These are phyloP conservation scores for Drosophila tanythrix DNA, from an alignment of 2,888 invertebrate genomes.

Conservation along the genomic window DNA sequence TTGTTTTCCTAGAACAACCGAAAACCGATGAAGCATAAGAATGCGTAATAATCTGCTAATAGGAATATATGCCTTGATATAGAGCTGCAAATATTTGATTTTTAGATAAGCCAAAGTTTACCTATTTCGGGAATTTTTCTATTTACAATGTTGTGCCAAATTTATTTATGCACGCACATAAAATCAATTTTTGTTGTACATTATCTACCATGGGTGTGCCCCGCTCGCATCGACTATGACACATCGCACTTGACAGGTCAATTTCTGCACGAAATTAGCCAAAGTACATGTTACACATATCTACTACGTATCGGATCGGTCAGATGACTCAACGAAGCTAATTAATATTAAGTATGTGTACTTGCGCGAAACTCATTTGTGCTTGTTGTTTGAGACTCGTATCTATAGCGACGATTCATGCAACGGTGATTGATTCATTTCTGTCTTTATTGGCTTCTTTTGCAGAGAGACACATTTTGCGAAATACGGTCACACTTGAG, in stretches of 20 bases:
- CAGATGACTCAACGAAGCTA: slow-evolving; percentile 43
- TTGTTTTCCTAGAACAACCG: neutral
- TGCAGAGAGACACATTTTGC: slow-evolving; percentile 22
- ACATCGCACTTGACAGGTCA: slow-evolving; percentile 1
- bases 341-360: slow-evolving; percentile 34
- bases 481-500: slow-evolving; percentile 50
- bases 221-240: slow-evolving; percentile 9
- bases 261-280: slow-evolving; percentile 13
- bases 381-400: slow-evolving; percentile 5
- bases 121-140: neutral
- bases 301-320: slow-evolving; percentile 15
- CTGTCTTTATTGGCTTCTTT: neutral
- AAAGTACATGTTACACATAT: neutral
- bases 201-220: slow-evolving; percentile 7
- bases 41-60: neutral
- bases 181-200: neutral
- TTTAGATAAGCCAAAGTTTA: neutral
- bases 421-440: slow-evolving; percentile 12
- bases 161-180: neutral
- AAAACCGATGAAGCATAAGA: neutral
- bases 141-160: neutral
- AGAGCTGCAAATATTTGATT: neutral
- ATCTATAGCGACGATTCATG: slow-evolving; percentile 8
- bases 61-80: neutral
- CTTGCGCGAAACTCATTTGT: slow-evolving; percentile 36